phyloP scores from a whole-genome alignment of 2,113 vertebrate species.

The Psilopogon haemacephalus region DNA sequence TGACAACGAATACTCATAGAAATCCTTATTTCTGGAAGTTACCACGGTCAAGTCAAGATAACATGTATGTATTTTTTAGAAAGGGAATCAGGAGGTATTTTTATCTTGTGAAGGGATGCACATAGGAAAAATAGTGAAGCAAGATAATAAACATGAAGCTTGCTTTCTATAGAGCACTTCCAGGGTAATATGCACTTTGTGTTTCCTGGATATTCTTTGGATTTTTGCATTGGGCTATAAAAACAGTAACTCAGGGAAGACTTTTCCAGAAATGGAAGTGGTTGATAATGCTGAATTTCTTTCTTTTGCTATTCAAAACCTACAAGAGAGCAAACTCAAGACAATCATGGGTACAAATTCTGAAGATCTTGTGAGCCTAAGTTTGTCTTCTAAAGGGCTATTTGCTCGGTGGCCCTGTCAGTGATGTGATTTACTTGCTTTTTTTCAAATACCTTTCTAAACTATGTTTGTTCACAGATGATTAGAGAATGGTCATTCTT shows the following conservation, averaged over 20 bases:
- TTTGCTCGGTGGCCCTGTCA: neutral
- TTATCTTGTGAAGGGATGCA: neutral
- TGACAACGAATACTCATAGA: neutral
- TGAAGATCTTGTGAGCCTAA: neutral
- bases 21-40: neutral
- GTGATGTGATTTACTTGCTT: neutral
- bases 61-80: fast-evolving
- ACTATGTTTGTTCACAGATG: neutral
- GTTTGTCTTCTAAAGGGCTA: neutral
- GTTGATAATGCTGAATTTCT: neutral
- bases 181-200: neutral
- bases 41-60: neutral
- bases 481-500: neutral
- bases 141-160: neutral
- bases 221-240: neutral
- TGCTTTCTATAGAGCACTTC: neutral
- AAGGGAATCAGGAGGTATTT: neutral
- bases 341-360: neutral
- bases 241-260: neutral
- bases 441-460: neutral
- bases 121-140: neutral
- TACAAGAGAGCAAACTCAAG: neutral
- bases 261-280: neutral
- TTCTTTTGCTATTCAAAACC: neutral
- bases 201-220: neutral